phyloP scores from a whole-genome alignment of 2,797 vertebrate species.

The Sarcoramphus papa region DNA sequence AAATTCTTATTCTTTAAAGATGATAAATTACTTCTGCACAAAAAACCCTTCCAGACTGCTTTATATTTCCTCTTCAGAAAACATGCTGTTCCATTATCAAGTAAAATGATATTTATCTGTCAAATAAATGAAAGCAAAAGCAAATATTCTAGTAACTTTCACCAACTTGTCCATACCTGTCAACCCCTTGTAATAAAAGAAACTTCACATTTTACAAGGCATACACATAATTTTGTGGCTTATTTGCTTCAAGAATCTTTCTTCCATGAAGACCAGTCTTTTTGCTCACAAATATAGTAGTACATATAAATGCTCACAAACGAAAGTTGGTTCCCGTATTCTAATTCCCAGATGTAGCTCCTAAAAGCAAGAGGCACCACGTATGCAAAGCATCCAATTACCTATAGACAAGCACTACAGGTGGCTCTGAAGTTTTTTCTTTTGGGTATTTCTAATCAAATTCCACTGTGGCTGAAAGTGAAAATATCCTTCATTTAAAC shows the following conservation, averaged over 20 bases:
- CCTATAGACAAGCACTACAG: background rate
- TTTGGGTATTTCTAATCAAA: background rate
- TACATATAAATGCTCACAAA: background rate
- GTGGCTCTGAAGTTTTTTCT: background rate
- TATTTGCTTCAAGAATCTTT: constrained; percentile 6
- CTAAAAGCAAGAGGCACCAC: background rate
- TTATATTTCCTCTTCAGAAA: constrained; percentile 8
- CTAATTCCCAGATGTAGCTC: background rate
- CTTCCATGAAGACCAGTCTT: background rate
- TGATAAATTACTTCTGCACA: background rate
- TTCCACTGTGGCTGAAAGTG: background rate
- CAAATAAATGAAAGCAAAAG: constrained; percentile 17
- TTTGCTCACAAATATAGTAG: background rate
- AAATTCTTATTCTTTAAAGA: background rate
- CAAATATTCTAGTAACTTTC: background rate
- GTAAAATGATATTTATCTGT: background rate
- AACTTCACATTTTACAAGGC: background rate
- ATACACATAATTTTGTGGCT: background rate
- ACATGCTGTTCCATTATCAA: background rate
- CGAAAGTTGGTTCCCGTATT: background rate
- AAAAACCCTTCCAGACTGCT: background rate
- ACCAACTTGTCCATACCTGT: background rate
- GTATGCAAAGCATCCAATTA: background rate
- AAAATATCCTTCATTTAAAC: background rate
- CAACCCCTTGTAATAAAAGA: constrained; percentile 16